A percentile compares a stretch with the other conserved stretches of the same genome.
These are phyloP conservation scores for Labeo calbasu DNA, from an alignment of 2,797 vertebrate species.

Conservation along the genomic window DNA sequence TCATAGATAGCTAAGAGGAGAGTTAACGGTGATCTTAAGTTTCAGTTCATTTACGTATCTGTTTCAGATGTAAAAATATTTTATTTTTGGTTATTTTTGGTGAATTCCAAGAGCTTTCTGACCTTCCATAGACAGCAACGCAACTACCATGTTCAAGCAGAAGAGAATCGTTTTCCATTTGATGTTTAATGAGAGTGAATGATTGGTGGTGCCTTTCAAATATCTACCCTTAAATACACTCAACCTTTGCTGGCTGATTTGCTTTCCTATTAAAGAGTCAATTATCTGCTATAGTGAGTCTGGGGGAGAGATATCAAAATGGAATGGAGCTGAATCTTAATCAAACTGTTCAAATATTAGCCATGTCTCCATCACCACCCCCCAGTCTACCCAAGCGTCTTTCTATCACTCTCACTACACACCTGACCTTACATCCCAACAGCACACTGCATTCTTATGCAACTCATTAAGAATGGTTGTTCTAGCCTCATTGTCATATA, in stretches of 20 bases:
- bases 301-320: conserved; percentile 36
- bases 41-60: neutral
- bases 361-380: neutral
- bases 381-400: conserved; percentile 29
- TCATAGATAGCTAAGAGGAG: neutral
- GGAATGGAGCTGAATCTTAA: conserved; percentile 41
- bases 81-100: no score
- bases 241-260: neutral
- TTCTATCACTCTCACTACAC: conserved; percentile 6
- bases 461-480: neutral
- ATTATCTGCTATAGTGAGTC: conserved; percentile 50
- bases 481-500: conserved; percentile 1
- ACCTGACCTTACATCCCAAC: conserved; percentile 18
- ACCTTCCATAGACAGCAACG: no score
- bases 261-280: conserved; percentile 19
- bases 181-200: conserved; percentile 5
- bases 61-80: neutral
- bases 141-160: neutral
- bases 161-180: neutral
- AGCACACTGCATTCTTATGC: neutral
- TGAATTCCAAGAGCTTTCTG: no score
- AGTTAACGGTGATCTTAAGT: neutral
- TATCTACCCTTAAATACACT: neutral
- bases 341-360: conserved; percentile 44
- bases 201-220: neutral